Base-by-base conservation (phyloP, 2,888 invertebrate species). In the Ornithoptera alexandrae region DNA sequence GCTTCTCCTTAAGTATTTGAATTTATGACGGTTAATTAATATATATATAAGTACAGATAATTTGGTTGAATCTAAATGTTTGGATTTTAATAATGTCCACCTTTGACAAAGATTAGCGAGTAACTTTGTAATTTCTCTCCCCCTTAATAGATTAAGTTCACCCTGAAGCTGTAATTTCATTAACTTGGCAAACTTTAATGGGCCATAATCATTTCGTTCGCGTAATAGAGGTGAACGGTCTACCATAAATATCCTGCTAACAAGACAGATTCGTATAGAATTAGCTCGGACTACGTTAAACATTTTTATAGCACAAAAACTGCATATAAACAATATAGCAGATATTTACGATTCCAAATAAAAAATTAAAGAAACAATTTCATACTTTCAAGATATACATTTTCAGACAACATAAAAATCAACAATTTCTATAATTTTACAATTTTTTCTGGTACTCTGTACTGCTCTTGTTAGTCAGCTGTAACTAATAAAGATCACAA, bases 81-180 rank as follows among this genome's bases (percentile, higher is more conserved):
- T 22, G 22, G 22, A 22, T 22, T 22, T 22, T 22, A 22, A 22
- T 22, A 22, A 22, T 42, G 12, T 42, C 46, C n/a, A 53, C 53
- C n/a, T n/a, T 15, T 18, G 53, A 6, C 6, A 6, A 22, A 58
- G 57, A 58, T 20, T 46, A 3, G 62, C 17, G 53, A 50, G 60
- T 42, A 53, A 70, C 60, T 67, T 70, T 62, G n/a, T 70, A 53
- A 70, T 58, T 63, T 58, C 39, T 39, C 39, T 39, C 58, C 20
- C 70, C 42, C 67, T 69, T 65, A 62, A 69, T 65, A 69, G 62
- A 69, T 65, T 70, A 62, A 68, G 57, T 62, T 69, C 58, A 50
- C 58, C 62, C 10, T 56, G 62, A 66, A n/a, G 63, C 60, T 64
- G 63, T 70, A 70, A 70, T 70, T 70, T 70, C 67, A 70, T 70